Conservation (phyloP, 2,888 invertebrate species). For the Caenorhabditis sp. region DNA sequence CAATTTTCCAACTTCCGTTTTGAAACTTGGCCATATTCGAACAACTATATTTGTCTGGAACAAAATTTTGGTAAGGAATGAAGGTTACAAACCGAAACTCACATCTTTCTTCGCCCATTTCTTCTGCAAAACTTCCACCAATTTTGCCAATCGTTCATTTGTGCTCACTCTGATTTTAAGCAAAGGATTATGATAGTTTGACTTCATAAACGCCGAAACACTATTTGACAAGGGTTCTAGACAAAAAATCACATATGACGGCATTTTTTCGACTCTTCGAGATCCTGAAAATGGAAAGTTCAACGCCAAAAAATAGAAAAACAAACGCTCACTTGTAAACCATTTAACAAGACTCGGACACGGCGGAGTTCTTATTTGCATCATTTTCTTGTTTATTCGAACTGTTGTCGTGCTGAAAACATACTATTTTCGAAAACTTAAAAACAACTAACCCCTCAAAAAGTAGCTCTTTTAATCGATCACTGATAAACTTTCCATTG, state of each 20-base stretch:
- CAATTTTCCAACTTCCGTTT: conserved; percentile 29
- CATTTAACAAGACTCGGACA: conserved; percentile 57
- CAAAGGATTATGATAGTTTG: conserved; percentile 53
- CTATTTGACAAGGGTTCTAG: conserved; percentile 48
- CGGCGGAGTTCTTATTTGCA: conserved; percentile 54
- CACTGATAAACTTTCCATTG: conserved; percentile 37
- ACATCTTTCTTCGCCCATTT: conserved; percentile 44
- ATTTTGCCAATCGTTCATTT: conserved; percentile 55
- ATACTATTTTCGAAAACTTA: conserved; percentile 1
- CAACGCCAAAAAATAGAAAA: neutral
- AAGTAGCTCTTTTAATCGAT: conserved; percentile 45
- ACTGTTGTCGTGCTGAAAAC: conserved; percentile 32
- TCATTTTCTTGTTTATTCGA: conserved; percentile 42
- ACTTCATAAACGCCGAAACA: conserved; percentile 43
- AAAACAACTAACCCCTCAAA: conserved; percentile 46
- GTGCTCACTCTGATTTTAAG: conserved; percentile 47
- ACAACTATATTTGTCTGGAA: neutral
- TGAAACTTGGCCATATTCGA: conserved; percentile 32
- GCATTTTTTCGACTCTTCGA: conserved; percentile 49
- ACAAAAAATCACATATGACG: conserved; percentile 38
- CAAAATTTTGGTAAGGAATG: neutral
- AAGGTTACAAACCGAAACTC: neutral
- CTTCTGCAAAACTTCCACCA: conserved; percentile 47
- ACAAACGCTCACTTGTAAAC: conserved; percentile 48
- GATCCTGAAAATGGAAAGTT: conserved; percentile 31